phyloP scores from a whole-genome alignment of 2,888 invertebrate genomes.

The Erebia epiphron region DNA sequence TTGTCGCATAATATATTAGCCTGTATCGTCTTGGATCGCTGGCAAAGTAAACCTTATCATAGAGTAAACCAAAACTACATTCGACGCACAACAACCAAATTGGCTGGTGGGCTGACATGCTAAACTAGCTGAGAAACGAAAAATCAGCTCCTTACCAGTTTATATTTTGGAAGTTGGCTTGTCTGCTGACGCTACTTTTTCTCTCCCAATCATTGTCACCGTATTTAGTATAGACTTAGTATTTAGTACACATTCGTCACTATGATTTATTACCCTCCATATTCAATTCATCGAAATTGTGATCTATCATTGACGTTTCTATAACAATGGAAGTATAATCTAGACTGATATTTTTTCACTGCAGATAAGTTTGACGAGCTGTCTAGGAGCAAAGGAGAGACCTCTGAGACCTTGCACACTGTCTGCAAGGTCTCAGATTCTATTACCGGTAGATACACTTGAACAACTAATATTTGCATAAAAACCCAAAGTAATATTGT shows the following conservation, averaged over 20 bases:
- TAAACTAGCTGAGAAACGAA: not conserved
- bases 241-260: conserved; percentile 18
- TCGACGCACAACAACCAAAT: too few relatives aligned
- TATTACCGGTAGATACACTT: not conserved
- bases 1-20: too few relatives aligned
- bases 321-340: conserved; percentile 12
- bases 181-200: conserved; percentile 2
- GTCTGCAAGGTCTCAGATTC: not conserved
- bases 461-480: too few relatives aligned
- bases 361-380: not conserved
- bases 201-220: conserved; percentile 19
- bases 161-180: not conserved
- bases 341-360: not conserved
- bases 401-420: conserved; percentile 1
- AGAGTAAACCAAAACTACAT: too few relatives aligned
- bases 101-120: not conserved
- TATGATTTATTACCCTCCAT: conserved; percentile 10
- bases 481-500: too few relatives aligned
- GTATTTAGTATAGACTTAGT: not conserved
- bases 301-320: conserved; percentile 15
- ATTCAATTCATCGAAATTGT: conserved; percentile 9
- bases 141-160: not conserved
- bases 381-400: not conserved
- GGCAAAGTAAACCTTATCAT: too few relatives aligned
- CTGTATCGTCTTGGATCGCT: too few relatives aligned